Conservation (phyloP, 2,888 invertebrate genomes). For the Carterocephalus palaemon region DNA sequence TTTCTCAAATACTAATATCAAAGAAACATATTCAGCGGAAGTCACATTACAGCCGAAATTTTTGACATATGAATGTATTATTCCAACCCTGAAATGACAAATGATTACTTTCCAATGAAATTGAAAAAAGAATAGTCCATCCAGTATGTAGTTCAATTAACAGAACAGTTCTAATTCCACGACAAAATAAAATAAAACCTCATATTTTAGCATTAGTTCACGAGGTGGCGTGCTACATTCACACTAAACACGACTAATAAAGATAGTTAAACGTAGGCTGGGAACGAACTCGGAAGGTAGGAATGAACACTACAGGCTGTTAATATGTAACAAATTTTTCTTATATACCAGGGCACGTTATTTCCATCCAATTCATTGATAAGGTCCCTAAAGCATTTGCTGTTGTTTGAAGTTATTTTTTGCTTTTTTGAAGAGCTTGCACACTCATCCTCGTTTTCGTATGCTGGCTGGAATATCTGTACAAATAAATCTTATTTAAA, state of each 20-base stretch:
- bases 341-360: conserved; percentile 64
- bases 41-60: conserved; percentile 44
- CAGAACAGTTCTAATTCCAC: too few relatives aligned
- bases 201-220: too few relatives aligned
- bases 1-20: conserved; percentile 47
- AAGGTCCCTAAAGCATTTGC: conserved; percentile 55
- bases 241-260: too few relatives aligned
- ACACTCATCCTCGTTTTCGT: conserved; percentile 31
- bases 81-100: conserved; percentile 52
- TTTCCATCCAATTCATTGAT: conserved; percentile 55
- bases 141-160: too few relatives aligned
- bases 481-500: too few relatives aligned
- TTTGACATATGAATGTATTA: conserved; percentile 52
- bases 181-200: too few relatives aligned
- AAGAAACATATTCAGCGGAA: conserved; percentile 41
- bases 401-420: conserved; percentile 49
- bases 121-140: too few relatives aligned
- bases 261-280: too few relatives aligned
- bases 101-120: too few relatives aligned
- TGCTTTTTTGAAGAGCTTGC: conserved; percentile 50
- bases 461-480: conserved; percentile 5
- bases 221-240: too few relatives aligned
- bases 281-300: too few relatives aligned
- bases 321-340: background rate
- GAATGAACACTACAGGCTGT: background rate